Evolutionary conservation across 2,888 invertebrate species (phyloP).

Genomic region (Drosophila flavopinicola): DNA sequence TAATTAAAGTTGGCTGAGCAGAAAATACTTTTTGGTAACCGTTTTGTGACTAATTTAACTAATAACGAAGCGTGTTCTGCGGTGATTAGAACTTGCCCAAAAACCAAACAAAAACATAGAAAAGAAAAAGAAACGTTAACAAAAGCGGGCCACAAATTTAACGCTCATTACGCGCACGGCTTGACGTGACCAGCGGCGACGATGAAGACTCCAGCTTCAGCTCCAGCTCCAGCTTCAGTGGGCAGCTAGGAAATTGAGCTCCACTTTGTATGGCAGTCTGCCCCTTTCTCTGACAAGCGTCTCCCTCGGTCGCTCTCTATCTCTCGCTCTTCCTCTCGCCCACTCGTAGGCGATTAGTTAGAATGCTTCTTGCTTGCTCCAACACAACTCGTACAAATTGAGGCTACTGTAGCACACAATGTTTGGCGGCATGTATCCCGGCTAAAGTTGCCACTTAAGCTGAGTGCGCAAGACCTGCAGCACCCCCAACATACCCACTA

Average conservation of each 20-base stretch:
- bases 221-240: too few relatives aligned
- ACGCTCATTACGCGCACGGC: conserved; percentile 77
- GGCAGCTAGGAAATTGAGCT: conserved; percentile 76
- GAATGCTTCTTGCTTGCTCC: conserved; percentile 56
- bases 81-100: conserved; percentile 75
- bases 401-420: conserved; percentile 44
- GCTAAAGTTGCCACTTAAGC: conserved; percentile 20
- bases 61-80: conserved; percentile 72
- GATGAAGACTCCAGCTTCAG: conserved; percentile 41
- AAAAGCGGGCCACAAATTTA: conserved; percentile 73
- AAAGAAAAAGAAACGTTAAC: conserved; percentile 31
- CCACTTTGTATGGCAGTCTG: conserved; percentile 49
- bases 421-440: conserved; percentile 30
- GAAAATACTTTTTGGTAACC: conserved; percentile 61
- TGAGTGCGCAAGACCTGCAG: conserved; percentile 5
- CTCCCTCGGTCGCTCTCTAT: neutral
- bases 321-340: too few relatives aligned
- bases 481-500: conserved; percentile 1
- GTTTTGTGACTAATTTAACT: conserved; percentile 78
- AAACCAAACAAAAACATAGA: conserved; percentile 33
- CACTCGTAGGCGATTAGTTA: conserved; percentile 62
- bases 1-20: conserved; percentile 65
- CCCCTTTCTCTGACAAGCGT: neutral
- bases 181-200: conserved; percentile 72
- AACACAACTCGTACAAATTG: conserved; percentile 29